These are phyloP conservation scores for Lepidurus arcticus DNA, from an alignment of 1,140 invertebrate species.

Conservation along the genomic window DNA sequence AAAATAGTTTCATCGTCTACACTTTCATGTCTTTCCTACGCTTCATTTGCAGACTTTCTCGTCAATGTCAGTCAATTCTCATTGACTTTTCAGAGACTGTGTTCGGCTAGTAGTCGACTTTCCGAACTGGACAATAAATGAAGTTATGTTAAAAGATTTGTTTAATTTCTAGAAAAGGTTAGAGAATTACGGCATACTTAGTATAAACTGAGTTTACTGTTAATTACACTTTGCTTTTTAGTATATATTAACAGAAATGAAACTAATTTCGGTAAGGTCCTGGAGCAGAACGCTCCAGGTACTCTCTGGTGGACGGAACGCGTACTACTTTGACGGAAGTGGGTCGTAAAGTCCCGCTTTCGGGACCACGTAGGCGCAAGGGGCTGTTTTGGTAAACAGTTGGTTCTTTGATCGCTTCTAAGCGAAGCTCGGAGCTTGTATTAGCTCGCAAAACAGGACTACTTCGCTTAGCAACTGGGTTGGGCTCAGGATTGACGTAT, in stretches of 20 bases:
- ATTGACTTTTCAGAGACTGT: too few species aligned
- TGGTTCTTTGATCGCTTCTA: not conserved
- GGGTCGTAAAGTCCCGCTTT: not conserved
- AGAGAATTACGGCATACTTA: not conserved
- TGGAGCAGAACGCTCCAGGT: not conserved
- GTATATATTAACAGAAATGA: too few species aligned
- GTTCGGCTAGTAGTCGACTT: too few species aligned
- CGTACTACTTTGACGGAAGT: constrained; percentile 18
- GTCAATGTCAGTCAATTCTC: too few species aligned
- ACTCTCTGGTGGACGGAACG: not conserved
- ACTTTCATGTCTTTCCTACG: too few species aligned
- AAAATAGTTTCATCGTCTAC: too few species aligned
- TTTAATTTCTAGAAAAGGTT: not conserved
- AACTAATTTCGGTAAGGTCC: too few species aligned
- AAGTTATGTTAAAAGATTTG: too few species aligned
- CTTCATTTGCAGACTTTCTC: too few species aligned
- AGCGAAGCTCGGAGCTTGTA: not conserved
- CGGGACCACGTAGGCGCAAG: not conserved
- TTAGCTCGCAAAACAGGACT: not conserved
- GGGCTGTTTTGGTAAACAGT: not conserved
- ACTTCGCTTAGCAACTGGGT: not conserved
- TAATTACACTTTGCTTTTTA: too few species aligned
- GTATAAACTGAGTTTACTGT: too few species aligned
- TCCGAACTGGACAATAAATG: too few species aligned
- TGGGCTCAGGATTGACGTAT: not conserved